Percentiles rank a stretch among this genome's conserved stretches.
These are phyloP conservation scores for Machimus atricapillus DNA, from an alignment of 2,888 invertebrate genomes.

Conservation along the genomic window DNA sequence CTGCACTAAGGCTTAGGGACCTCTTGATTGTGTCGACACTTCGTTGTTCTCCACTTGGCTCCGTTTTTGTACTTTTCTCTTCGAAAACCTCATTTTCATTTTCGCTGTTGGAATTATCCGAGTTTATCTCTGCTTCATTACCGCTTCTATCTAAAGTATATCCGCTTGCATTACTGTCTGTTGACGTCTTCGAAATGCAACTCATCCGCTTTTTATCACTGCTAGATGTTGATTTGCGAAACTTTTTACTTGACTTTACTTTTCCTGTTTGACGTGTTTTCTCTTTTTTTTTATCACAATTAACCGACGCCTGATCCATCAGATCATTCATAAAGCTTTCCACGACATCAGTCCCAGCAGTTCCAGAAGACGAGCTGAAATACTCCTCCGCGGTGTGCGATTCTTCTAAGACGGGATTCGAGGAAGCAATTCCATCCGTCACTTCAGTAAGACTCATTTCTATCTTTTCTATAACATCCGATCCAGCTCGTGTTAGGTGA, in stretches of 20 bases:
- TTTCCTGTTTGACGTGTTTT: constrained; percentile 47
- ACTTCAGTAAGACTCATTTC: constrained; percentile 49
- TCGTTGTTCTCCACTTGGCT: not conserved
- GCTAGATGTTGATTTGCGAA: constrained; percentile 6
- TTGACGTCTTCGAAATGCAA: constrained; percentile 61
- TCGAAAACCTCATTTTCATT: constrained; percentile 56
- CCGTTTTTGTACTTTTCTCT: constrained; percentile 14
- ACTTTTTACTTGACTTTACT: constrained; percentile 23
- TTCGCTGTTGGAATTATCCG: constrained; percentile 49
- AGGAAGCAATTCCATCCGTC: constrained; percentile 47
- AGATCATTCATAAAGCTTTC: constrained; percentile 68
- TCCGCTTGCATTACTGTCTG: constrained; percentile 59
- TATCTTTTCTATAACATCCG: constrained; percentile 49
- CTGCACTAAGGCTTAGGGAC: constrained; percentile 18
- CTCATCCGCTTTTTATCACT: constrained; percentile 59
- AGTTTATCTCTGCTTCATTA: constrained; percentile 45
- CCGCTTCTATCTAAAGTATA: constrained; percentile 46
- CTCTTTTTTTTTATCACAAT: constrained; percentile 53
- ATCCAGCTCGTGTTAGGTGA: constrained; percentile 51
- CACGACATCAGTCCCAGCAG: constrained; percentile 62
- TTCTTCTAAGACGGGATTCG: constrained; percentile 63
- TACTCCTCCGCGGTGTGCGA: constrained; percentile 72
- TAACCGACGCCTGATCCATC: constrained; percentile 64
- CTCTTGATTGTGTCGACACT: constrained; percentile 7
- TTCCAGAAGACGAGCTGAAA: constrained; percentile 63